Base-by-base conservation (phyloP, 2,797 vertebrate species). In the Phrynocephalus guinanensis region DNA sequence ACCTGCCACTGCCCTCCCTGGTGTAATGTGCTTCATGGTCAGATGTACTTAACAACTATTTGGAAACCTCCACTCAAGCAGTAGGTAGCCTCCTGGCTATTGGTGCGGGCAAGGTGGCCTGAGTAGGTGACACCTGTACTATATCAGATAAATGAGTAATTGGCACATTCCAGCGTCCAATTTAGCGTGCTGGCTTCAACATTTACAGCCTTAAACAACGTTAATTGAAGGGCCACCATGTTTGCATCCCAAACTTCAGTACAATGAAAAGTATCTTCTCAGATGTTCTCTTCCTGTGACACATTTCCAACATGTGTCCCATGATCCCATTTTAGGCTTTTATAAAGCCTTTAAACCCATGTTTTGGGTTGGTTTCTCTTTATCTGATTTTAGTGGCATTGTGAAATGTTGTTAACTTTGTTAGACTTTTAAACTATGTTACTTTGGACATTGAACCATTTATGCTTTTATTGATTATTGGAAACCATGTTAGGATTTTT, bases 401-500 rank as follows among this genome's bases (percentile, higher is more conserved):
- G 26, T 78, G 52, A 10, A 78, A n/a, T 13, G 44, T 26, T 22
- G 2, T 28, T 28, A 77, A 48, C 22, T 77, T 22, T 13, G 26
- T 78, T 56, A 78, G 13, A 6, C 26, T n/a, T 78, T 78, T 28
- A 16, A n/a, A n/a, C n/a, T 78, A 26, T 56, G 16, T 56, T 56
- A 28, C 6, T 13, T 50, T n/a, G 26, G 76, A 28, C 75, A 16
- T 60, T 3, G 24, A 73, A 24, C 24, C 60, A 26, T 28, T 50
- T 26, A 52, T 28, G 26, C 6, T 75, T 33, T 63, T 38, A 28
- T 63, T 80, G n/a, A 30, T 63, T 84, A 72, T 30, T 75, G 56
- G 13, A 84, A 60, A 71, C 82, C 48, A 30, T 56, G 52, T 73
- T 33, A 20, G 56, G 48, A n/a, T 30, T 83, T 83, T 83, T 83